Evolutionary conservation across 35 echinoderm and acorn worm species (phyloP).

Genomic region (Diadema setosum): DNA sequence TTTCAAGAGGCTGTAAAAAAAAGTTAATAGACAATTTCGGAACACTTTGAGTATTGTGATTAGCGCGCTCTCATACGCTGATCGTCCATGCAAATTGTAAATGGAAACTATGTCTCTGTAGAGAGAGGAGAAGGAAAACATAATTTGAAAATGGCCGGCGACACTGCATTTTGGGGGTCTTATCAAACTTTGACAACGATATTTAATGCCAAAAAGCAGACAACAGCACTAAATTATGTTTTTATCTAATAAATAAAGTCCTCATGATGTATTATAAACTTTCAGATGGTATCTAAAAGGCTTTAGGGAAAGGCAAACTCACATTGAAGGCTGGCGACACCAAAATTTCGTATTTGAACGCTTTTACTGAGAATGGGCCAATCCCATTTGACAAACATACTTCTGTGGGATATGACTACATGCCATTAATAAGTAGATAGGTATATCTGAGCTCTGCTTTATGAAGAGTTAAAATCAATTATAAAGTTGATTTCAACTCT

Average conservation of each 20-base stretch:
- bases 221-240: neutral
- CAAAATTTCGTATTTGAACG: neutral
- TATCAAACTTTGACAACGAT: neutral
- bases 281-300: neutral
- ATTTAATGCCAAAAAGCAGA: neutral
- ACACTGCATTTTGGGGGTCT: neutral
- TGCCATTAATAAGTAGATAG: no score
- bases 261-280: neutral
- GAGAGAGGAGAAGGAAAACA: neutral
- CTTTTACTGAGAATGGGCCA: neutral
- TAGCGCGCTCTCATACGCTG: neutral
- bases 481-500: no score
- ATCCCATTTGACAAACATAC: no score
- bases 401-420: no score
- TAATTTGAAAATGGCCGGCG: neutral
- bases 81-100: neutral
- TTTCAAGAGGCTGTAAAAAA: neutral
- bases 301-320: neutral
- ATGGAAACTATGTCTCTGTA: neutral
- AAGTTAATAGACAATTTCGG: neutral
- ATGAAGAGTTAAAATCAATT: no score
- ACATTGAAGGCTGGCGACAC: neutral
- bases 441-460: no score
- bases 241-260: neutral
- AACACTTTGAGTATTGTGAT: neutral